Evolutionary conservation across 1,140 invertebrate genomes (phyloP).

Genomic region (Drosophila kepulauana): DNA sequence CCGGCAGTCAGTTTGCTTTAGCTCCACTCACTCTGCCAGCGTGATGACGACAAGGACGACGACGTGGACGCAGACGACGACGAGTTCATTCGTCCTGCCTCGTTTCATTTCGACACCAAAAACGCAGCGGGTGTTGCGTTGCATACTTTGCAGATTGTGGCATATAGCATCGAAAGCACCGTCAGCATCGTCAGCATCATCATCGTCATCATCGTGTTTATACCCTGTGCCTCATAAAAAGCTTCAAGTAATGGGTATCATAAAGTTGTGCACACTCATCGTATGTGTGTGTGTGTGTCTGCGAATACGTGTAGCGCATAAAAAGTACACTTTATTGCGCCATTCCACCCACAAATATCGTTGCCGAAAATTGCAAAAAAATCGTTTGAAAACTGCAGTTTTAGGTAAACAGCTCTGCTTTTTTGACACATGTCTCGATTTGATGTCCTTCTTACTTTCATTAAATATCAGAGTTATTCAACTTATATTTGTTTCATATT

Average conservation of each 20-base stretch:
- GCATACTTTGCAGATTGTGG: conserved; percentile 69
- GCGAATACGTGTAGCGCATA: background rate
- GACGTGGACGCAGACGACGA: conserved; percentile 7
- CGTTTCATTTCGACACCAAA: background rate
- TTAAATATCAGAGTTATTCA: background rate
- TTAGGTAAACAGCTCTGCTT: background rate
- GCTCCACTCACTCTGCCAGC: conserved; percentile 52
- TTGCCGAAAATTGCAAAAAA: background rate
- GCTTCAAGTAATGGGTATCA: conserved; percentile 17
- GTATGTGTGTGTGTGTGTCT: background rate
- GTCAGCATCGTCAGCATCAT: conserved; percentile 30
- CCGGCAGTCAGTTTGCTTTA: conserved; percentile 67
- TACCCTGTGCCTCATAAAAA: conserved; percentile 28
- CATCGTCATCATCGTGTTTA: conserved; percentile 31
- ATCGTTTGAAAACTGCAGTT: background rate
- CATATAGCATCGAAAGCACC: conserved; percentile 13
- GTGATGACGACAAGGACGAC: conserved; percentile 22
- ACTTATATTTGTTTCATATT: no score
- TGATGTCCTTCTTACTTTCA: background rate
- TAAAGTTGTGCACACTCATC: conserved; percentile 6
- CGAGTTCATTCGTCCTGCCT: conserved; percentile 9
- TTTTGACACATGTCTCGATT: background rate
- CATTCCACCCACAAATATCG: background rate
- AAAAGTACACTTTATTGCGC: conserved; percentile 6
- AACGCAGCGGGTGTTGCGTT: conserved; percentile 29